A percentile compares a stretch with the other conserved stretches of the same genome.
These are phyloP conservation scores for Bombylius discolor DNA, from an alignment of 2,888 invertebrate species.

Conservation along the genomic window DNA sequence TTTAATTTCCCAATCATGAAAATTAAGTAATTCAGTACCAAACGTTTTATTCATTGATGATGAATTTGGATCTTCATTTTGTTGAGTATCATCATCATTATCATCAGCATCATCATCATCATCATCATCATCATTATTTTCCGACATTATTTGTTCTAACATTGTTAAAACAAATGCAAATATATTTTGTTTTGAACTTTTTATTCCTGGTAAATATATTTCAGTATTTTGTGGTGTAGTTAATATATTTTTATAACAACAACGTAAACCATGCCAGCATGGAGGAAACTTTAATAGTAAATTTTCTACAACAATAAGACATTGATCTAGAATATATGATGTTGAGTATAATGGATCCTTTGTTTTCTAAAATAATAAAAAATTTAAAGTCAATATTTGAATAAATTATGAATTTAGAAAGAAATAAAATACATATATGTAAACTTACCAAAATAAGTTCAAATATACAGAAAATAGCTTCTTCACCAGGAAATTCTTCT, in stretches of 20 bases:
- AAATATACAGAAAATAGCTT: slow-evolving; percentile 24
- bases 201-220: slow-evolving; percentile 15
- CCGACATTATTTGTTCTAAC: slow-evolving; percentile 20
- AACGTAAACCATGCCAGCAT: slow-evolving; percentile 29
- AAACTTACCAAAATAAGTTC: slow-evolving; percentile 27
- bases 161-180: slow-evolving; percentile 20
- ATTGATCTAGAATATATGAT: slow-evolving; percentile 17
- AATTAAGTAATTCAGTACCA: slow-evolving; percentile 17
- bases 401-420: not conserved
- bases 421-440: not conserved
- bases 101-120: not conserved
- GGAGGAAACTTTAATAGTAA: slow-evolving; percentile 30
- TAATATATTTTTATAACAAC: slow-evolving; percentile 23
- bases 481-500: slow-evolving; percentile 28
- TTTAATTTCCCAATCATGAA: slow-evolving; percentile 26
- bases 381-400: not conserved
- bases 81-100: not conserved
- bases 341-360: slow-evolving; percentile 14
- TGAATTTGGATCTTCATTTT: not conserved
- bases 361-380: slow-evolving; percentile 15
- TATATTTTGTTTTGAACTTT: slow-evolving; percentile 16
- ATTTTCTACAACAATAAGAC: slow-evolving; percentile 22
- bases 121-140: slow-evolving; percentile 9
- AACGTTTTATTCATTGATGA: not conserved
- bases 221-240: slow-evolving; percentile 16